A percentile compares a stretch with the other conserved stretches of the same genome.
These are phyloP conservation scores for Xanthia icteritia DNA, from an alignment of 2,888 invertebrate genomes.

Conservation along the genomic window DNA sequence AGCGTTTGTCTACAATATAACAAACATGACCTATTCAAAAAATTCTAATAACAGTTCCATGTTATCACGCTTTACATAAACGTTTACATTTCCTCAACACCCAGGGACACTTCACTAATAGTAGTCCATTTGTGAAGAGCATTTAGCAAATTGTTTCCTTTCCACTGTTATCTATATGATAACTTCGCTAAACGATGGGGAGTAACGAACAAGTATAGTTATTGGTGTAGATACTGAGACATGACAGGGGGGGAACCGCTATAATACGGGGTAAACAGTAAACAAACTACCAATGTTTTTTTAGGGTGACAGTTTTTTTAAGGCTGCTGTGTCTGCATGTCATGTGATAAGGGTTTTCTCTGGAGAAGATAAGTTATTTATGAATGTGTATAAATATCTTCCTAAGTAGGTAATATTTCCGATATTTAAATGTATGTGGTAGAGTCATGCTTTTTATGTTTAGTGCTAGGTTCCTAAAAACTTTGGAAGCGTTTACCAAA, in stretches of 20 bases:
- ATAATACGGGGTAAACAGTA: not conserved
- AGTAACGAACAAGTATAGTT: slow-evolving; percentile 4
- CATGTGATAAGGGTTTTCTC: not conserved
- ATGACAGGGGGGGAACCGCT: not conserved
- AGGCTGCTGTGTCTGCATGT: not conserved
- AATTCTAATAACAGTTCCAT: not conserved
- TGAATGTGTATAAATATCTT: not conserved
- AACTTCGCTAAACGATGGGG: slow-evolving; percentile 22
- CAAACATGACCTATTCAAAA: not conserved
- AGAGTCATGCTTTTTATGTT: too few relatives aligned
- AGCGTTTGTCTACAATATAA: slow-evolving; percentile 1
- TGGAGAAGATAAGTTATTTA: not conserved
- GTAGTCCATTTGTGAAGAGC: slow-evolving; percentile 24
- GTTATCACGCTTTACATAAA: not conserved
- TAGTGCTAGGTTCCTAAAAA: too few relatives aligned
- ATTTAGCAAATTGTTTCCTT: slow-evolving; percentile 53
- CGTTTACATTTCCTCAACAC: not conserved
- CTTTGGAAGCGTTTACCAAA: too few relatives aligned
- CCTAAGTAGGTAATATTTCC: not conserved
- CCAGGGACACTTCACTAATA: slow-evolving; percentile 9
- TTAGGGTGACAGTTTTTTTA: not conserved
- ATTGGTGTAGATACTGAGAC: slow-evolving; percentile 11
- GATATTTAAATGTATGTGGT: too few relatives aligned
- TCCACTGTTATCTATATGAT: slow-evolving; percentile 34
- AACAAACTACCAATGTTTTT: slow-evolving; percentile 9